These are phyloP conservation scores for Temnothorax longispinosus DNA, from an alignment of 1,140 invertebrate genomes.

Conservation along the genomic window DNA sequence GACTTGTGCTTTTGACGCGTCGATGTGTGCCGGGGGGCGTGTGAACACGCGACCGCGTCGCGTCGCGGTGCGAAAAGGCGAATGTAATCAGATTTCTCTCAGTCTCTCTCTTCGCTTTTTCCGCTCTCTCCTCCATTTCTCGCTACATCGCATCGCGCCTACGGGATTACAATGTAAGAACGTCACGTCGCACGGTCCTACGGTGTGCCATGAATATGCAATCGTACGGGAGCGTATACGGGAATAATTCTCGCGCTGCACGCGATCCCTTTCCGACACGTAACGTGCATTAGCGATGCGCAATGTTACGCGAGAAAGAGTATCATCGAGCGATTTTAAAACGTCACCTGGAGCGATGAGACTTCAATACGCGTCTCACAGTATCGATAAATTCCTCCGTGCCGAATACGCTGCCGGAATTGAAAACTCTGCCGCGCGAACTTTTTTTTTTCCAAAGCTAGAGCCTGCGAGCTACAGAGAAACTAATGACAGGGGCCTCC, in stretches of 20 bases:
- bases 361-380: not conserved
- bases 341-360: not conserved
- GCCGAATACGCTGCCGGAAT: not conserved
- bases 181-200: constrained; percentile 5
- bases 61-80: constrained; percentile 12
- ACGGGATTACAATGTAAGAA: constrained; percentile 29
- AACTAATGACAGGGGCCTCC: not conserved
- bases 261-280: not conserved
- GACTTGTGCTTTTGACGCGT: constrained; percentile 16
- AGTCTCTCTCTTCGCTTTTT: not conserved
- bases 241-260: constrained; percentile 26
- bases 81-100: constrained; percentile 47
- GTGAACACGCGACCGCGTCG: not conserved
- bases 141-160: not conserved
- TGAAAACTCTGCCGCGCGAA: not conserved
- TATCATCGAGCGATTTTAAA: not conserved
- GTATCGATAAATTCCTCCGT: not conserved
- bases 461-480: not conserved
- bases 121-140: not conserved
- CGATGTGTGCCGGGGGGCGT: not conserved
- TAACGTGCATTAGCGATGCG: constrained; percentile 22
- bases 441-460: not conserved
- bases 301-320: constrained; percentile 13
- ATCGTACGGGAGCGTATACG: not conserved
- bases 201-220: constrained; percentile 37